Base-by-base conservation (phyloP, 2,888 invertebrate species). In the Heliconius charithonia region DNA sequence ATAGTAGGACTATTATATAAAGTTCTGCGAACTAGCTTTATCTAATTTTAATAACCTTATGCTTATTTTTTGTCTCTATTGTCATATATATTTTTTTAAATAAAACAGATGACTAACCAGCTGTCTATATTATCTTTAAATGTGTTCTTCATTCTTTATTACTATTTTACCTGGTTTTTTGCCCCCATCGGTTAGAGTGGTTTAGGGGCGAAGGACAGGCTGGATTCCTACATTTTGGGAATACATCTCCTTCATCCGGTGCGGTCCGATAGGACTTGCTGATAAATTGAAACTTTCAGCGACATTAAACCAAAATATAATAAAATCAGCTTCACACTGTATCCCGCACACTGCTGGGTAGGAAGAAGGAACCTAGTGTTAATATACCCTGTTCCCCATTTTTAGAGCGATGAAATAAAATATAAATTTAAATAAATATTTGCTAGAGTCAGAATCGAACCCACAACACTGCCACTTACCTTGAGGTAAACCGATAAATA, bases 111-210 rank as follows among this genome's bases (percentile, higher is more conserved):
- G 63, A 76, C 63, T 74, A 65, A 70, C 56, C 72, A 78, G 78
- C 77, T 80, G 72, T 37, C 22, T 13, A 12, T 51, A 13, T 71
- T 71, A 56, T 71, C n/a, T 32, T 56, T 77, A 65, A 77, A 77
- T 41, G 67, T 76, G n/a, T 41, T 51, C 37, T 62, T 63, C 69
- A 71, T 79, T 77, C 70, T 75, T 69, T 78, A 70, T 51, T 25
- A 75, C 62, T 78, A 45, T 56, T 69, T 75, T 80, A 78, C 80
- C 78, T 78, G 75, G n/a, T 62, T 80, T 78, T 76, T 77, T 72
- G 45, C 37, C n/a, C 45, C 41, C 45, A 32, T 62, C 59, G 56
- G 56, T 16, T 69, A 45, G 59, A 67, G 70, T 12, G 66, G 59
- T 59, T 70, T 67, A 22, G 22, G 25, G 56, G 74, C 32, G 75